Base-by-base conservation (phyloP, 2,113 vertebrate species). In the Oxyura jamaicensis region DNA sequence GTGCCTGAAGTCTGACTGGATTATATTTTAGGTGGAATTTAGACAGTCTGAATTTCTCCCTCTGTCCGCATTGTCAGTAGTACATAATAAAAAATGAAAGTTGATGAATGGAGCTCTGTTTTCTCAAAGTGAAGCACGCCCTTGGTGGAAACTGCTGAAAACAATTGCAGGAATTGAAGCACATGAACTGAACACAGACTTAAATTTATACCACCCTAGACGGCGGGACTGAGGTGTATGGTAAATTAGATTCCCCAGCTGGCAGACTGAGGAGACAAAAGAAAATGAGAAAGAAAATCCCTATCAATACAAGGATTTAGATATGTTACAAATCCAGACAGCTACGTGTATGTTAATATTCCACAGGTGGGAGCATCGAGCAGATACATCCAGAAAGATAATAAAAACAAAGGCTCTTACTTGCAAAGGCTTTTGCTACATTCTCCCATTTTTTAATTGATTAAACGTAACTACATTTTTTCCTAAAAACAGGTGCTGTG, bases 111-210 rank as follows among this genome's bases (percentile, higher is more conserved):
- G 77, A 94, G 71, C 41, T 41, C 87, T 86, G 28, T 93, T 67
- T 80, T 96, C 84, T 71, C 63, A 79, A 93, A 90, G 44, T 2
- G 2, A 94, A 93, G 75, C 75, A 95, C 84, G 73, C 68, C 91
- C 90, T 93, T 62, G 36, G 85, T 96, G 90, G 91, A 91, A 95
- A 94, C 36, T 71, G n/a, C 59, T 77, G 44, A 74, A 83, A 92
- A 96, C 94, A 97, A 97, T 86, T 59, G 55, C 91, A 97, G 95
- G 95, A 97, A 96, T 36, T 93, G 62, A 84, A 93, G 56, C 23
- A 63, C 69, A 84, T 28, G 56, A 85, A 83, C 52, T 76, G 55
- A 91, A 83, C 41, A 77, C 31, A 85, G 25, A 8, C 46, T 65
- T 88, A 58, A 93, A 79, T 66, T 75, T 80, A 80, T 46, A 83